Conservation (phyloP, 2,797 vertebrate genomes). For the Takifugu rubripes region DNA sequence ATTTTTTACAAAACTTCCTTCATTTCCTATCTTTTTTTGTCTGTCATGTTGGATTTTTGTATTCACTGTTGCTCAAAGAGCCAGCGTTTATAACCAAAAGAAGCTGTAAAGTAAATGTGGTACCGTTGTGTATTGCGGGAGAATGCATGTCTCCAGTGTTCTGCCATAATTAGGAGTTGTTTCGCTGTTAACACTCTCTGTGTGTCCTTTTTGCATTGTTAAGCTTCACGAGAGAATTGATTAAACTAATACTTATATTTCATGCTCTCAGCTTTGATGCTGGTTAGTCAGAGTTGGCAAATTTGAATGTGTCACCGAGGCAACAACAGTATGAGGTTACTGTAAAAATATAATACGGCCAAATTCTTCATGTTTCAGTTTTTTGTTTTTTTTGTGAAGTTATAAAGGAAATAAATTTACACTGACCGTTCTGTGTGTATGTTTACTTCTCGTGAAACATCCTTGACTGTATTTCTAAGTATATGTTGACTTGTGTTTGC, state of each 20-base stretch:
- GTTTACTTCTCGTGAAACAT: constrained; percentile 20
- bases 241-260: constrained; percentile 44
- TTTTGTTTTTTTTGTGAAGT: constrained; percentile 66
- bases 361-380: constrained; percentile 44
- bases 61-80: constrained; percentile 51
- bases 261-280: constrained; percentile 82
- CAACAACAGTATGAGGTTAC: constrained; percentile 36
- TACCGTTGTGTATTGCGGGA: constrained; percentile 41
- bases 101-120: constrained; percentile 50
- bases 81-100: constrained; percentile 60
- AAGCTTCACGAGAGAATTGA: constrained; percentile 60
- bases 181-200: constrained; percentile 53
- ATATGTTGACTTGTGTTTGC: constrained; percentile 41
- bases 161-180: constrained; percentile 36
- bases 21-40: constrained; percentile 22
- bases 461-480: constrained; percentile 31
- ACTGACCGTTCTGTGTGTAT: constrained; percentile 33
- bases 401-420: constrained; percentile 66
- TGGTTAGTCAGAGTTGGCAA: constrained; percentile 80
- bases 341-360: constrained; percentile 44
- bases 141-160: constrained; percentile 58
- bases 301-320: constrained; percentile 52
- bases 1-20: constrained; percentile 33
- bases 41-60: constrained; percentile 26
- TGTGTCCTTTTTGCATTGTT: constrained; percentile 40